Percentiles rank a stretch among this genome's conserved stretches.
Conservation (phyloP, 2,888 invertebrate genomes). For the Siphonodentalium dalli region DNA sequence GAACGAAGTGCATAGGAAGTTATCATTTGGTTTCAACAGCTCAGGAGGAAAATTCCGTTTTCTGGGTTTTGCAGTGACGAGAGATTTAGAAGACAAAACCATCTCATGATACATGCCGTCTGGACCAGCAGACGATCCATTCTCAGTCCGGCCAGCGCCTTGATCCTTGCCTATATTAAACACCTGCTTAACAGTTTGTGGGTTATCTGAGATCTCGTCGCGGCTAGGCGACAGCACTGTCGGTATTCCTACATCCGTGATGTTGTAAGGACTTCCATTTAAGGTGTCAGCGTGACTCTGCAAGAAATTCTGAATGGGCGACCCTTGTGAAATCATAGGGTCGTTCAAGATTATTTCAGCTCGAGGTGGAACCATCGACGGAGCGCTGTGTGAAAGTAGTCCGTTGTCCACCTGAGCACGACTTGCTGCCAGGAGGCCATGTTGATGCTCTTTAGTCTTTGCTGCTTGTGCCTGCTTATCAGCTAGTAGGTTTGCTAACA, state of each 20-base stretch:
- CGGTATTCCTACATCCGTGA: too few relatives aligned
- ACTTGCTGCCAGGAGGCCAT: not conserved
- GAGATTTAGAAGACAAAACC: conserved; percentile 45
- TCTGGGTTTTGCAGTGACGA: conserved; percentile 45
- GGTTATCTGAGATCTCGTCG: too few relatives aligned
- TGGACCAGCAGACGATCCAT: too few relatives aligned
- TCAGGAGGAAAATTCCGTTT: conserved; percentile 43
- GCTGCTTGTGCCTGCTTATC: conserved; percentile 11
- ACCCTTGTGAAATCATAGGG: not conserved
- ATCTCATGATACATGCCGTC: conserved; percentile 48
- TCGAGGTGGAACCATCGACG: conserved; percentile 1
- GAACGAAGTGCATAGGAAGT: conserved; percentile 52
- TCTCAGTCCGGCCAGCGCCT: too few relatives aligned
- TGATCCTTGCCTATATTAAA: too few relatives aligned
- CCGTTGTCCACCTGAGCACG: not conserved
- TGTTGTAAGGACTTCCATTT: too few relatives aligned
- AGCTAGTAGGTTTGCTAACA: conserved; percentile 40
- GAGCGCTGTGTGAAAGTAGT: conserved; percentile 1
- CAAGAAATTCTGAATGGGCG: not conserved
- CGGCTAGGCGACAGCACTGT: too few relatives aligned
- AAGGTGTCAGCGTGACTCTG: not conserved
- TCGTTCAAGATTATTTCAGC: not conserved
- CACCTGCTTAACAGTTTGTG: too few relatives aligned
- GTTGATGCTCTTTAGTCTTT: conserved; percentile 1
- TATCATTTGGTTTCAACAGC: conserved; percentile 38